Evolutionary conservation across 1,140 invertebrate species (phyloP), one percentile per base, ranked within the genome.

Genomic region (Tetramorium parvispinum): DNA sequence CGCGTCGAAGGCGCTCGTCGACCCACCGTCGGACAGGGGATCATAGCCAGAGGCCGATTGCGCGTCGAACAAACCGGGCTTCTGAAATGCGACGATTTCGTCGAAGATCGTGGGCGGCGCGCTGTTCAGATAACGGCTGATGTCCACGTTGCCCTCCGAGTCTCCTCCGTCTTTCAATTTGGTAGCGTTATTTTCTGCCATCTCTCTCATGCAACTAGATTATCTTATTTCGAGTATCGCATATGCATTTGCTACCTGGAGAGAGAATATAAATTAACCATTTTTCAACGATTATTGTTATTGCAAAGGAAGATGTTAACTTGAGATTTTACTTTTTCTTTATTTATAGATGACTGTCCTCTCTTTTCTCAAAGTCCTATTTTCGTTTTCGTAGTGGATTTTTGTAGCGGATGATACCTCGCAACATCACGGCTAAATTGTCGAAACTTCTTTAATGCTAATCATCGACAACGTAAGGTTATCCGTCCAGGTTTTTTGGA

Each of bases 61-160:
- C 2, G 79, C 16, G 1, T 91, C 87, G 24, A 93, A 92, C 18
- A 92, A 91, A 49, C 93, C 90, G 27, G 88, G 37, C 24, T 89
- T 91, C 3, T 92, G 92, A 0, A 92, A 91, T 0, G 94, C 89
- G 0, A 93, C 92, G n/a, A 95, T 94, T 46, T 95, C 94, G 21
- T 95, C 94, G 57, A 95, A 95, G 55, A 95, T 94, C 11, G 94
- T 94, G 6, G 89, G 93, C 0, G 91, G 90, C n/a, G 89, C 92
- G 55, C 92, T 94, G 57, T 94, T 93, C 66, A 95, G 95, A 65
- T 95, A 95, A 78, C 92, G 92, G 61, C 93, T 94, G 0, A 95
- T 65, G 53, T 89, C 89, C 0, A 68, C 32, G 8, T 68, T 79
- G 11, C 55, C 71, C 43, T 70, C n/a, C 5, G 2, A 7, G 5